Evolutionary conservation across 2,888 invertebrate species (phyloP).

Genomic region (Parnassius mnemosyne): DNA sequence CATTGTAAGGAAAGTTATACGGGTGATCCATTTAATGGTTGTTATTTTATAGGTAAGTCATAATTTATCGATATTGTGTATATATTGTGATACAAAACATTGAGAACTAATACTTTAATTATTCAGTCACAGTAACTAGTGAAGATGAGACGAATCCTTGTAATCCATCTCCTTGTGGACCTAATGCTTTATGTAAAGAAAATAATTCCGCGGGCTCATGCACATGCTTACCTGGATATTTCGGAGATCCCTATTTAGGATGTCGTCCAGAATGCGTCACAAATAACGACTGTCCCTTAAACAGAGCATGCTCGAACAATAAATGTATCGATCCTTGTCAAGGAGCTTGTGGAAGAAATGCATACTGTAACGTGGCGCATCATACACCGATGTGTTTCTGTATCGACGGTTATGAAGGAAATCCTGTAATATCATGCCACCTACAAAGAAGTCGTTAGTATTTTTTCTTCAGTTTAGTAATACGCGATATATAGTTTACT

Average conservation of each 20-base stretch:
- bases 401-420: slow-evolving; percentile 87
- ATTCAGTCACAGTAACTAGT: slow-evolving; percentile 78
- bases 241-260: slow-evolving; percentile 92
- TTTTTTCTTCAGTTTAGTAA: neutral
- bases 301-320: slow-evolving; percentile 90
- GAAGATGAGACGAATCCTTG: slow-evolving; percentile 87
- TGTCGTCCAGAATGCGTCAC: slow-evolving; percentile 92
- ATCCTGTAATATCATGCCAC: slow-evolving; percentile 83
- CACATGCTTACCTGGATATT: slow-evolving; percentile 89
- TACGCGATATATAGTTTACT: slow-evolving; percentile 10
- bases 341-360: slow-evolving; percentile 89
- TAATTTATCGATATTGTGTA: neutral
- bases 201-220: slow-evolving; percentile 91
- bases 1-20: slow-evolving; percentile 89
- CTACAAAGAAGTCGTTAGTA: slow-evolving; percentile 67
- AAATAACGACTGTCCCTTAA: slow-evolving; percentile 88
- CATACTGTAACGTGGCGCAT: slow-evolving; percentile 89
- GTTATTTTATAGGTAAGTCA: slow-evolving; percentile 73
- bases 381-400: slow-evolving; percentile 92
- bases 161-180: slow-evolving; percentile 92
- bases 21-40: slow-evolving; percentile 92
- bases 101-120: slow-evolving; percentile 11
- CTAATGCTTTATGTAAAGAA: slow-evolving; percentile 91
- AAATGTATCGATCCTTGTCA: slow-evolving; percentile 92
- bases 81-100: neutral